Evolutionary conservation across 2,888 invertebrate genomes (phyloP).

Genomic region (Cosmia pyralina): DNA sequence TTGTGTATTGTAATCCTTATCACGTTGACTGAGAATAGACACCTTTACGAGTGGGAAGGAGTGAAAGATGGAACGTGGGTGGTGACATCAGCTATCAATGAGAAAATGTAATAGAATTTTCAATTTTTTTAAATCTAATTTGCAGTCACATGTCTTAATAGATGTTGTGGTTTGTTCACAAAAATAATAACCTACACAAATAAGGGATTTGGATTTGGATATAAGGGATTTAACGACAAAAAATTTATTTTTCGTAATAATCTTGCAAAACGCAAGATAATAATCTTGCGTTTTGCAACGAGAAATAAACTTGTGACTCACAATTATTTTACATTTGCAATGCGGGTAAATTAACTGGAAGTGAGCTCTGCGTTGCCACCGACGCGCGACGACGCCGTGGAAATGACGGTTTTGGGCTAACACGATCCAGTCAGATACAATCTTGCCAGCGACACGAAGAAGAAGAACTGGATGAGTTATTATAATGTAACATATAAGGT

Average conservation of each 20-base stretch:
- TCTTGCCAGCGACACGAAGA: background rate
- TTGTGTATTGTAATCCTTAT: constrained; percentile 38
- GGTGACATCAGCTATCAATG: background rate
- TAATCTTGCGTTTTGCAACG: too few relatives aligned
- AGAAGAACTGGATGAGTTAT: background rate
- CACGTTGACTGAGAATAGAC: constrained; percentile 44
- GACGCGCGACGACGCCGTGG: too few relatives aligned
- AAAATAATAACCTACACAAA: background rate
- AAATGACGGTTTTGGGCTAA: too few relatives aligned
- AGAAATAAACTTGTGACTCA: background rate
- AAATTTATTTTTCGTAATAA: background rate
- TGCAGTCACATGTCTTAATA: background rate
- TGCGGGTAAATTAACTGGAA: background rate
- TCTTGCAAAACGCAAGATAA: too few relatives aligned
- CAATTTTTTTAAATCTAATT: background rate
- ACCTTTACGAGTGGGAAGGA: constrained; percentile 14
- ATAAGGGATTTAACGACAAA: background rate
- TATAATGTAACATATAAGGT: background rate
- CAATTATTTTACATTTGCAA: background rate
- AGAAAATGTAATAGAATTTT: background rate
- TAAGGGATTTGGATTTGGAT: too few relatives aligned
- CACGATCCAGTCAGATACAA: too few relatives aligned
- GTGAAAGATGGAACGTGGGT: background rate
- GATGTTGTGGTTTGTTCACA: background rate
- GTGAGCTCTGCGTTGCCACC: background rate